These are phyloP conservation scores for Coryphaenoides rupestris DNA, from an alignment of 2,113 vertebrate species.

Conservation along the genomic window DNA sequence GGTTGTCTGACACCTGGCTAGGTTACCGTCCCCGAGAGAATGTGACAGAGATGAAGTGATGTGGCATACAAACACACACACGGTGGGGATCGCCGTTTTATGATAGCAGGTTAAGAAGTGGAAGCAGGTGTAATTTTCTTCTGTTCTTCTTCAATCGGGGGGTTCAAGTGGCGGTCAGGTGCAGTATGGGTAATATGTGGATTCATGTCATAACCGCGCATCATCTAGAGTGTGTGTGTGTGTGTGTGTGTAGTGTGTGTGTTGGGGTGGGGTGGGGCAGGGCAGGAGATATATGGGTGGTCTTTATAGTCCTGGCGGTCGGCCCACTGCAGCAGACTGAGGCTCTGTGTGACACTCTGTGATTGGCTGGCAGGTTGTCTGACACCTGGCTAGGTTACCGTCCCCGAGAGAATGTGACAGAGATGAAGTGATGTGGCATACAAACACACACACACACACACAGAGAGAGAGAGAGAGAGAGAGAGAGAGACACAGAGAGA, in stretches of 20 bases:
- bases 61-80: neutral
- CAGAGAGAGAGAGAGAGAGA: neutral
- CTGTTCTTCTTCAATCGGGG: no score
- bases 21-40: slow-evolving; percentile 46
- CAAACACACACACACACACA: neutral
- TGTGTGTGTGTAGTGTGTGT: no score
- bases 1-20: slow-evolving; percentile 52
- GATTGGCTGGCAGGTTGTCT: slow-evolving; percentile 58
- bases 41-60: slow-evolving; percentile 51
- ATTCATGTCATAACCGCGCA: no score
- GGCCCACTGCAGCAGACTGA: slow-evolving; percentile 29
- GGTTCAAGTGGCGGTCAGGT: no score
- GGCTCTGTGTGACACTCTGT: slow-evolving; percentile 59
- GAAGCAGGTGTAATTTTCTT: no score
- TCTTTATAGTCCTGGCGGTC: slow-evolving; percentile 27
- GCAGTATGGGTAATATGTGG: no score
- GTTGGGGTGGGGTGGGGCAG: no score
- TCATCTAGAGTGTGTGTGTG: no score
- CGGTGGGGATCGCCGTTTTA: no score
- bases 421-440: slow-evolving; percentile 38
- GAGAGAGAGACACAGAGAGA: neutral
- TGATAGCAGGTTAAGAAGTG: no score
- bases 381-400: slow-evolving; percentile 44
- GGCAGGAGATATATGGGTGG: slow-evolving; percentile 35
- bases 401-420: slow-evolving; percentile 51